phyloP scores from a whole-genome alignment of 2,113 vertebrate species.

The Butorides virescens region DNA sequence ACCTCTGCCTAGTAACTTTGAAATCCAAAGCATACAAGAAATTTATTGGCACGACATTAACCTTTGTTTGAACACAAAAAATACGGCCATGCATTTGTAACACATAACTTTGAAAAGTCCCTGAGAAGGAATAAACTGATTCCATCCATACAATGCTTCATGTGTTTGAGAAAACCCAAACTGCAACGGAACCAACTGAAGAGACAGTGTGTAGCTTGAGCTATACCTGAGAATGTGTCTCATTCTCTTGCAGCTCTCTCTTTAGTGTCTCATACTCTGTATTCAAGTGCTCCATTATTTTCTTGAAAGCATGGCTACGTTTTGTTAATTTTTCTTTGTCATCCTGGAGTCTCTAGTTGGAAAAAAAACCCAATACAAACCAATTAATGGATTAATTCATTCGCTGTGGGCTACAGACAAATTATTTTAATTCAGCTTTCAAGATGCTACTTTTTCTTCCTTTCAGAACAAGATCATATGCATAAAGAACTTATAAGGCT shows the following conservation, averaged over 20 bases:
- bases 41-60: not conserved
- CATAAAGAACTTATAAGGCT: not conserved
- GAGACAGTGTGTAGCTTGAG: not conserved
- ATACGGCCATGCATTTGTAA: not conserved
- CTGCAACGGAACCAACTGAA: not conserved
- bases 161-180: not conserved
- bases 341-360: conserved; percentile 85
- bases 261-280: conserved; percentile 80
- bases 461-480: not conserved
- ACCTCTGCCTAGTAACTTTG: not conserved
- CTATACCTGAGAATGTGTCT: conserved; percentile 90
- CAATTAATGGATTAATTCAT: not conserved
- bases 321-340: conserved; percentile 80
- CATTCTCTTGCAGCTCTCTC: conserved; percentile 88
- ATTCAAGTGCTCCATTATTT: conserved; percentile 80
- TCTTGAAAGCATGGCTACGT: conserved; percentile 76
- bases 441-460: not conserved
- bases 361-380: not conserved
- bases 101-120: not conserved
- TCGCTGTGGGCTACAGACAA: not conserved
- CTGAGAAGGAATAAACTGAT: not conserved
- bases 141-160: not conserved
- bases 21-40: not conserved
- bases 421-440: not conserved
- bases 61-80: not conserved